These are phyloP conservation scores for Phasianus colchicus DNA, from an alignment of 2,113 vertebrate genomes.

Conservation along the genomic window DNA sequence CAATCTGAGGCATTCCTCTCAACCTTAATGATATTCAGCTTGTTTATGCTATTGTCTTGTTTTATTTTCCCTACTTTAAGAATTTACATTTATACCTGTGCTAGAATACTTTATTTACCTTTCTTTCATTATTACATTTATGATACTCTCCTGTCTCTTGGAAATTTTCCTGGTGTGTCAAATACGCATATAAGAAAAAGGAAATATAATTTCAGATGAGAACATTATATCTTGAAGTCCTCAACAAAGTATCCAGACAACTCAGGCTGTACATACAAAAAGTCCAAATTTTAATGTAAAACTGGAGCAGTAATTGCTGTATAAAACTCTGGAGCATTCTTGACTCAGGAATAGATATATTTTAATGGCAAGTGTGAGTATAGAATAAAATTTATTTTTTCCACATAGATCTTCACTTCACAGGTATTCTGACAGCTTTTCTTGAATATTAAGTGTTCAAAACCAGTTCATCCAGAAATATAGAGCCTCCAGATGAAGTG, in stretches of 20 bases:
- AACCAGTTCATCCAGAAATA: neutral
- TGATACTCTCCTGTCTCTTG: neutral
- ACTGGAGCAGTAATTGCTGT: neutral
- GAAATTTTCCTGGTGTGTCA: neutral
- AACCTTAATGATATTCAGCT: neutral
- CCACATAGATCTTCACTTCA: neutral
- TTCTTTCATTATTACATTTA: neutral
- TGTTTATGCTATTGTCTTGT: neutral
- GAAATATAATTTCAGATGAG: neutral
- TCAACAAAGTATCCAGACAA: neutral
- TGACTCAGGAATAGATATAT: neutral
- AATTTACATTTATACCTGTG: neutral
- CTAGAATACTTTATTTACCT: neutral
- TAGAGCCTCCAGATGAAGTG: neutral
- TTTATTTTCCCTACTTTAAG: neutral
- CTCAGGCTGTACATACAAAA: neutral
- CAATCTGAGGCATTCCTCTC: neutral
- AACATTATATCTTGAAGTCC: neutral
- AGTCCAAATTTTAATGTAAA: neutral
- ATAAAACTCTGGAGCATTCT: neutral
- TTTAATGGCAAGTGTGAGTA: neutral
- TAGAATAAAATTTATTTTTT: neutral
- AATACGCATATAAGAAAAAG: neutral
- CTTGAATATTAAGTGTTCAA: constrained; percentile 17
- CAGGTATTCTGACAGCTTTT: neutral